Conservation (phyloP, 2,888 invertebrate species). For the Caenorhabditis zanzibari region DNA sequence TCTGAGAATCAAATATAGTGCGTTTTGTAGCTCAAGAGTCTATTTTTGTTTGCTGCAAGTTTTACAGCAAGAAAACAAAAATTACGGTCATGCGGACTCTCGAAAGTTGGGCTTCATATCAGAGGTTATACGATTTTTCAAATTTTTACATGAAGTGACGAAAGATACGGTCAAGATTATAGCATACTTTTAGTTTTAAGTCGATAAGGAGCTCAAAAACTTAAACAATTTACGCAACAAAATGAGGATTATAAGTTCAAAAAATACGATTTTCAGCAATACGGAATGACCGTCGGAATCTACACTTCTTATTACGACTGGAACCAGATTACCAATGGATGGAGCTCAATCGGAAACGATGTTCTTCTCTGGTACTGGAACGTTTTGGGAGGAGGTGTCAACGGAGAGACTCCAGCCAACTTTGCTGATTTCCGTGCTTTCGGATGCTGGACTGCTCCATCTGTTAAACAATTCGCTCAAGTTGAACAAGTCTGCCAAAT, state of each 20-base stretch:
- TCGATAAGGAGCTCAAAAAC: slow-evolving; percentile 16
- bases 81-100: no score
- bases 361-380: slow-evolving; percentile 74
- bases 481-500: slow-evolving; percentile 69
- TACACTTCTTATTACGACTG: slow-evolving; percentile 75
- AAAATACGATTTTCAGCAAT: slow-evolving; percentile 60
- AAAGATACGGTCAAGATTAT: slow-evolving; percentile 5
- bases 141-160: not conserved
- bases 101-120: no score
- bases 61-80: no score
- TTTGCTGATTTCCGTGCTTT: slow-evolving; percentile 73
- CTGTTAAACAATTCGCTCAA: slow-evolving; percentile 75
- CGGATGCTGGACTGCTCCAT: slow-evolving; percentile 70
- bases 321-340: slow-evolving; percentile 72
- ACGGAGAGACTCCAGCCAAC: slow-evolving; percentile 68
- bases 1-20: no score
- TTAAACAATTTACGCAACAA: not conserved
- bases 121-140: no score
- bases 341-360: slow-evolving; percentile 56
- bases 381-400: slow-evolving; percentile 69
- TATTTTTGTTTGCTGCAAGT: no score
- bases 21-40: no score
- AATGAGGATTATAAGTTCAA: not conserved
- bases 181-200: not conserved
- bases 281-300: slow-evolving; percentile 69